phyloP scores from a whole-genome alignment of 2,113 vertebrate genomes.

The Megatriorchis doriae region DNA sequence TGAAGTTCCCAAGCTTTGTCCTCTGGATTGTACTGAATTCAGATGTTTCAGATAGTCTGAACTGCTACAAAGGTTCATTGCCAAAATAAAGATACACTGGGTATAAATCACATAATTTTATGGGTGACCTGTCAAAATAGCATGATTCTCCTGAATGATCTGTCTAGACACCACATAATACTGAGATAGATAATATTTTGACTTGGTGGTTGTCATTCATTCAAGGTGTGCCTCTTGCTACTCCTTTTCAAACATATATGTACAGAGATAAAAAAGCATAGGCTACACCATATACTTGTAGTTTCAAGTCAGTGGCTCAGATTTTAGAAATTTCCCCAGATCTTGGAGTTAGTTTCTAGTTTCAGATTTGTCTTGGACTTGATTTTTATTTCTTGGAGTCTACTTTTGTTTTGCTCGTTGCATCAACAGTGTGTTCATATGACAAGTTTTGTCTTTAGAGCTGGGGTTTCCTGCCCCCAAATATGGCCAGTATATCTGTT shows the following conservation, averaged over 20 bases:
- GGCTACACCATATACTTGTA: background rate
- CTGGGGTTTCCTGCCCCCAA: background rate
- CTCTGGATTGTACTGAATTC: background rate
- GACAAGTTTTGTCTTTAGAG: background rate
- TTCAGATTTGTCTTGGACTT: background rate
- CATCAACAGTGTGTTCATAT: rapidly evolving
- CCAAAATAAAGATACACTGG: background rate
- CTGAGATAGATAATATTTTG: background rate
- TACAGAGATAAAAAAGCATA: background rate
- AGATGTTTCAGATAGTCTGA: background rate
- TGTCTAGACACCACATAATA: background rate
- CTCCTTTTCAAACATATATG: background rate
- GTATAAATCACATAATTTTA: background rate
- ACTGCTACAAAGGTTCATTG: background rate
- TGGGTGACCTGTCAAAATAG: background rate
- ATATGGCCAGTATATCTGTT: background rate
- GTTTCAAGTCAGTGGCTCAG: background rate
- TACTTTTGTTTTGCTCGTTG: background rate
- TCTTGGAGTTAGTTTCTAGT: background rate
- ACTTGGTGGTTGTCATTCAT: background rate
- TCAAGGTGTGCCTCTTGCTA: background rate
- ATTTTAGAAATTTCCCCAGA: background rate
- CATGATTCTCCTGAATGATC: background rate
- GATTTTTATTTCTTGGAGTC: background rate
- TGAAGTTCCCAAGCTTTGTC: background rate